Base-by-base conservation (phyloP, 2,888 invertebrate species). In the Dichetophora obliterata region DNA sequence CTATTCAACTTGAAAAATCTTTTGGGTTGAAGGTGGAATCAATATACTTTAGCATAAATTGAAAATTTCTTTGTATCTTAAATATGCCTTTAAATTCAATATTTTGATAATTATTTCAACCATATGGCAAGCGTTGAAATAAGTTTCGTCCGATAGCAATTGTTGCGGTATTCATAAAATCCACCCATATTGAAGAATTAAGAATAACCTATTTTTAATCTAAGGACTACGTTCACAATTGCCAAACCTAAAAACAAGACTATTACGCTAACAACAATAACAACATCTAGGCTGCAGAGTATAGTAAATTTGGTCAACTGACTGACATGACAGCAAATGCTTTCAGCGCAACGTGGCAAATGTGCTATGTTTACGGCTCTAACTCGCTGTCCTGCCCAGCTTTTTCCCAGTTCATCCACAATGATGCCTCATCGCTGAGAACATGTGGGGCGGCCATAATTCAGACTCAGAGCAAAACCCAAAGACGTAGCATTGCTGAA, bases 261-360 rank as follows among this genome's bases (percentile, higher is more conserved):
- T 19, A 11, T 19, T 19, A 52, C 52, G 1, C 4, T n/a, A 19
- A 2, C 19, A 54, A 54, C 22, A 14, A 16, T 24, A 70, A 50
- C 50, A 72, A 54, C 68, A 76, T 77, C 78, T 77, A 69, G 79
- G 61, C 81, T 83, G 81, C 77, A 75, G 43, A 24, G 11, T 78
- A 79, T 79, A 81, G 80, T 77, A 79, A 82, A 80, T 80, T 82
- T 82, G 80, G 81, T 80, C 81, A 80, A 81, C 73, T 81, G 79
- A 82, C 82, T 82, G 83, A 79, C 77, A 78, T 81, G 80, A 75
- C 76, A 75, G 75, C 75, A 70, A 80, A 80, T 78, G 81, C 78
- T 80, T 77, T 66, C 70, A 77, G 27, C 69, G 27, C 37, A 65
- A 16, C 50, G 27, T 50, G 57, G 22, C 63, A n/a, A 24, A 74